A percentile compares a stretch with the other conserved stretches of the same genome.
Conservation (phyloP, 1,140 invertebrate species). For the Stegodyphus mimosarum region DNA sequence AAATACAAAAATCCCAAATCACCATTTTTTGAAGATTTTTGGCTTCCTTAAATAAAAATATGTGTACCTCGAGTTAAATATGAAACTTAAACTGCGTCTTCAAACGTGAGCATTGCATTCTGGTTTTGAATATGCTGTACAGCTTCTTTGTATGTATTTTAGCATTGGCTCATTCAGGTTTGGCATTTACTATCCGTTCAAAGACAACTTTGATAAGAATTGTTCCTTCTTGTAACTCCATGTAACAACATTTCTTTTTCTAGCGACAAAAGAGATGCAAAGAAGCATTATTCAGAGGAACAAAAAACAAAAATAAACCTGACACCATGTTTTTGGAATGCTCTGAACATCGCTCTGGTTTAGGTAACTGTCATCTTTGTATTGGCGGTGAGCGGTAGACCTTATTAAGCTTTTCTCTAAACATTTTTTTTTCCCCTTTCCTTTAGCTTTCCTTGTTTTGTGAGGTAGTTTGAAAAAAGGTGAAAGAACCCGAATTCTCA, state of each 20-base stretch:
- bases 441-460: too few species aligned
- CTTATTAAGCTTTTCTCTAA: slow-evolving; percentile 40
- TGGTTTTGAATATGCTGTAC: too few species aligned
- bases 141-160: too few species aligned
- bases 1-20: too few species aligned
- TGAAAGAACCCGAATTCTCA: slow-evolving; percentile 35
- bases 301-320: slow-evolving; percentile 2
- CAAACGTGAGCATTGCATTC: too few species aligned
- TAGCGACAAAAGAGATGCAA: not conserved
- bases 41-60: too few species aligned
- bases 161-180: too few species aligned
- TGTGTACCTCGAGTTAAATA: too few species aligned
- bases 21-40: too few species aligned
- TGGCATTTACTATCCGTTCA: too few species aligned
- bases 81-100: too few species aligned
- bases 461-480: not conserved
- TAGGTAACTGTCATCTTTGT: slow-evolving; percentile 35
- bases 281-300: not conserved
- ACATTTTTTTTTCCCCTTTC: not conserved
- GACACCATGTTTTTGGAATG: slow-evolving; percentile 25
- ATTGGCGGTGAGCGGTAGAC: slow-evolving; percentile 22
- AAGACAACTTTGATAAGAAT: too few species aligned
- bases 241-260: not conserved
- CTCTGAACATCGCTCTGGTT: slow-evolving; percentile 2
- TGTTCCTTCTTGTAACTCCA: not conserved